Base-by-base conservation (phyloP, 2,888 invertebrate species). In the Quadriops clusia region DNA sequence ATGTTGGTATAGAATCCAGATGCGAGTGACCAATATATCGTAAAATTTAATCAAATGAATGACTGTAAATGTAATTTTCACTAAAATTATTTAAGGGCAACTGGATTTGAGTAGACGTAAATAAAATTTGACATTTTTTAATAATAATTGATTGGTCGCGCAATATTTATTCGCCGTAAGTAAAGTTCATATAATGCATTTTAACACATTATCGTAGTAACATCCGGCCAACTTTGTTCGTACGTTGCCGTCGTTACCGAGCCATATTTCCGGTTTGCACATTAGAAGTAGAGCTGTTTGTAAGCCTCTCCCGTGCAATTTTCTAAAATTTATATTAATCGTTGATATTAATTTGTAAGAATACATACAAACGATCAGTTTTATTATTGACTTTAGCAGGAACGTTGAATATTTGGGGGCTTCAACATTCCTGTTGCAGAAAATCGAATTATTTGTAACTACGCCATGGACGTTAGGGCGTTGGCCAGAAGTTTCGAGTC, bases 221-320 rank as follows among this genome's bases (percentile, higher is more conserved):
- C 22, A 11, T 7, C 11, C 11, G 22, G 11, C 22, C n/a, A n/a
- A n/a, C n/a, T n/a, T n/a, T 22, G 9, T 26, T 16, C 3, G 15
- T 26, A 31, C 28, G 31, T 14, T 11, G 6, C 18, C 34, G 34
- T 42, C 40, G 39, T 42, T 40, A 44, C 13, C 11, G 18, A 38
- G 37, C 43, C 40, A 44, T 46, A 49, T 50, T 51, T 50, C 49
- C 49, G 49, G 43, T 27, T 37, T 40, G 39, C 39, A 42, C 45
- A 48, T 40, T 47, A 44, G 46, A 46, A 47, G 44, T 39, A 37
- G 37, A 36, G 39, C 38, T 34, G 43, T 41, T 37, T 23, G 18
- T 27, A 26, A 24, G 31, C 38, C 40, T 42, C 38, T 44, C 34
- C 41, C 42, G 46, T 45, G 46, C 39, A 45, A 25, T 32, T 30